Base-by-base conservation (phyloP, 2,888 invertebrate genomes). In the Euspilapteryx auroguttella region DNA sequence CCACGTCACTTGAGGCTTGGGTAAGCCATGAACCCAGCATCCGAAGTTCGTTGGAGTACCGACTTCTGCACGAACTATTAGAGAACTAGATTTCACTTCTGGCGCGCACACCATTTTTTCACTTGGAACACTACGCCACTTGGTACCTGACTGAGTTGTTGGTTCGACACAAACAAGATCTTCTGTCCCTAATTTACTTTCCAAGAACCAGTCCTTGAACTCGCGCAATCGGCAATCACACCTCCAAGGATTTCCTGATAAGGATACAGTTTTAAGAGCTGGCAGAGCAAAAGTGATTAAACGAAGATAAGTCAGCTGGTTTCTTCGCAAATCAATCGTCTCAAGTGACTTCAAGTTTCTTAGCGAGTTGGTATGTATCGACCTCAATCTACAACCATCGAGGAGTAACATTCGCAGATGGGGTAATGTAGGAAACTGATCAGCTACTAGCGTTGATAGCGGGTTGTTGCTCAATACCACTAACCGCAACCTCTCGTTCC, bases 191-290 rank as follows among this genome's bases (percentile, higher is more conserved):
- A 94, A 75, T 43, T 89, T 90, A 44, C 85, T 86, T 28, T 83
- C 79, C 29, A 91, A 78, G 51, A 91, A 85, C 91, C 93, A 93
- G 41, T 84, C 84, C 33, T 92, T 83, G 44, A 94, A 89, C 33
- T 86, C 86, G 28, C 91, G 81, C 32, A 94, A 62, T 37, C 87
- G 82, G 58, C 94, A 94, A 55, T 94, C 92, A 56, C 94, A 94
- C 47, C 81, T 81, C 94, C 94, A 94, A 4, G 89, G 91, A 58
- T 94, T 94, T 15, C 87, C 87, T 37, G 90, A 88, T 29, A 94
- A 59, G 8, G 85, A 82, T 17, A 94, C 75, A 2, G 89, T 88
- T 62, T 91, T 92, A 33, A 94, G 76, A 42, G 85, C 86, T 21
- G 83, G 80, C 48, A 91, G 79, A 34, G 86, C 86, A 55, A 85